Base-by-base conservation (phyloP, 1,140 invertebrate genomes). In the Ladona fulva region DNA sequence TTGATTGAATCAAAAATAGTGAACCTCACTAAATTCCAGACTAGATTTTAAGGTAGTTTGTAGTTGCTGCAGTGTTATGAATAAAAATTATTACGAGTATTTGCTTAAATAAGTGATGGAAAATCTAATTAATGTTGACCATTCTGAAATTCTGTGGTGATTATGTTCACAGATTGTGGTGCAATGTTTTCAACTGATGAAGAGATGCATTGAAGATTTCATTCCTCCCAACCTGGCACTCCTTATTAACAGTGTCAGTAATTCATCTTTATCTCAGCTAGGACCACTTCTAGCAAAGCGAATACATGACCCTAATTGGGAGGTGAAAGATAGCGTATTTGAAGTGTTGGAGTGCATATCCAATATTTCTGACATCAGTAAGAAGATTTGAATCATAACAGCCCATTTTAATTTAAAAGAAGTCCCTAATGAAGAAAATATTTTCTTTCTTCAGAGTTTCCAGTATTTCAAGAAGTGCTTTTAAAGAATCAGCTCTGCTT, bases 151-250 rank as follows among this genome's bases (percentile, higher is more conserved):
- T 22, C n/a, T n/a, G n/a, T n/a, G n/a, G n/a, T 19, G 14, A 19
- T 12, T 6, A 19, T 6, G 14, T 66, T 22, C 14, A 5, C n/a
- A 66, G 52, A 22, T 66, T 16, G 52, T 66, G 52, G 52, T 66
- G 14, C 52, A 66, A 66, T 16, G 16, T 24, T 75, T 94, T 12
- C 91, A 91, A 82, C 83, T 93, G 0, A 88, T 91, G 59, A 89
- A 91, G 80, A 80, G 92, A 75, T 88, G 90, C 0, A 89, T 93
- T 25, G 87, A 90, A 80, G 92, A 92, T 82, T 93, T 92, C 79
- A 87, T 93, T 82, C 90, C 91, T 0, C 92, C 92, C 0, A 91
- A 93, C 82, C 86, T 93, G 81, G 92, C 90, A 0, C 80, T 94
- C 19, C 83, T 94, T 0, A 85, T 92, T 22, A 90, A 93, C 79